phyloP scores from a whole-genome alignment of 2,888 invertebrate genomes.

The Amphipyra berbera region DNA sequence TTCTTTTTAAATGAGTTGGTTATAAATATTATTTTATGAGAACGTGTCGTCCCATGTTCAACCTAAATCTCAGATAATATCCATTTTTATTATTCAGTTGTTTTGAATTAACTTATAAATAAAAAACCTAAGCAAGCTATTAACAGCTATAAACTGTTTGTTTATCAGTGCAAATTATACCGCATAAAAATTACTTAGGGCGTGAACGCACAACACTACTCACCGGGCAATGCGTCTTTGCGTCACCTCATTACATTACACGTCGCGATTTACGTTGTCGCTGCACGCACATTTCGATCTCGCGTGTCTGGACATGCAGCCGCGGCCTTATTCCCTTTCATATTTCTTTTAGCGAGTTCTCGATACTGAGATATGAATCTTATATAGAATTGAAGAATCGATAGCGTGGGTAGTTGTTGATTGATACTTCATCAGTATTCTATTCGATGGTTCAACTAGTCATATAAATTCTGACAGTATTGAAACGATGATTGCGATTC shows the following conservation, averaged over 20 bases:
- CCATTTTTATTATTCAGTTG: no score
- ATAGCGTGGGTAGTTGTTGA: constrained; percentile 49
- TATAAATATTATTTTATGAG: no score
- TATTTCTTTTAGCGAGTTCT: constrained; percentile 55
- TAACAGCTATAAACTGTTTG: constrained; percentile 16
- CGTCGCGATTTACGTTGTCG: constrained; percentile 72
- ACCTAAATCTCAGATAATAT: no score
- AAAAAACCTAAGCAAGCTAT: no score
- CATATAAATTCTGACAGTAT: constrained; percentile 42
- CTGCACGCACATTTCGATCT: constrained; percentile 72
- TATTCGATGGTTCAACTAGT: constrained; percentile 31
- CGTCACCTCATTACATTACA: constrained; percentile 79
- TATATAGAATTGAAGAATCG: constrained; percentile 57
- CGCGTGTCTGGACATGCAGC: constrained; percentile 49
- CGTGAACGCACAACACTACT: constrained; percentile 65
- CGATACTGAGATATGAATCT: constrained; percentile 50
- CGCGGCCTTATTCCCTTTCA: constrained; percentile 45
- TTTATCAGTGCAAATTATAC: constrained; percentile 52
- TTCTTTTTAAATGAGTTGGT: no score
- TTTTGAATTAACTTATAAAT: no score
- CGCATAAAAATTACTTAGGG: constrained; percentile 64
- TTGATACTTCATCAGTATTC: constrained; percentile 57
- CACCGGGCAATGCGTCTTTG: constrained; percentile 61
- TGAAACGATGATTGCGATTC: constrained; percentile 34
- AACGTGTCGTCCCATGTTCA: no score